Conservation (phyloP, 2,797 vertebrate species). For the Hypotaenidia philippensis region DNA sequence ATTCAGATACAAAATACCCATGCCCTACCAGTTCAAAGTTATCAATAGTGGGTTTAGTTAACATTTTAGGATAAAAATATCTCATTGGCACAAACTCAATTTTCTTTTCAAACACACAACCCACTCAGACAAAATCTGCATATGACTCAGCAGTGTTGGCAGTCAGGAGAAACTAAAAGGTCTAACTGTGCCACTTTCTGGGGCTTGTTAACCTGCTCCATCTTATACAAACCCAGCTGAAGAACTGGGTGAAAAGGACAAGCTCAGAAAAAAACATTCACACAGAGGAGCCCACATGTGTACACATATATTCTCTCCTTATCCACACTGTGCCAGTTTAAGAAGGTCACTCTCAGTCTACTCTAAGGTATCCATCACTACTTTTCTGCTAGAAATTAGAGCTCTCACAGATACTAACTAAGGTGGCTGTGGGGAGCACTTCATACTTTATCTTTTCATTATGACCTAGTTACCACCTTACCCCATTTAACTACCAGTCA, state of each 20-base stretch:
- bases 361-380: neutral
- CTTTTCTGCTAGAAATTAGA: neutral
- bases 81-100: neutral
- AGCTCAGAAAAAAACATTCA: neutral
- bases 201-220: neutral
- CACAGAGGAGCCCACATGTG: neutral
- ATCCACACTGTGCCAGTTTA: neutral
- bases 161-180: neutral
- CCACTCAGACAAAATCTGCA: neutral
- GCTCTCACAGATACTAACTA: neutral
- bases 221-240: neutral
- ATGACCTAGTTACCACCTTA: neutral
- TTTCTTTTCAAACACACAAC: constrained; percentile 13
- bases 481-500: neutral
- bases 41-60: neutral
- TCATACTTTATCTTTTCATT: neutral
- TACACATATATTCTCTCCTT: neutral
- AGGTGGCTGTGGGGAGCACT: neutral
- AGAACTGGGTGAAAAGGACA: constrained; percentile 5
- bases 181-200: neutral
- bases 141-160: neutral
- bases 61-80: neutral
- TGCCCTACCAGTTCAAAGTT: neutral
- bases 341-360: neutral
- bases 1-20: neutral